Conservation (phyloP, 2,113 vertebrate species). For the Numida meleagris region DNA sequence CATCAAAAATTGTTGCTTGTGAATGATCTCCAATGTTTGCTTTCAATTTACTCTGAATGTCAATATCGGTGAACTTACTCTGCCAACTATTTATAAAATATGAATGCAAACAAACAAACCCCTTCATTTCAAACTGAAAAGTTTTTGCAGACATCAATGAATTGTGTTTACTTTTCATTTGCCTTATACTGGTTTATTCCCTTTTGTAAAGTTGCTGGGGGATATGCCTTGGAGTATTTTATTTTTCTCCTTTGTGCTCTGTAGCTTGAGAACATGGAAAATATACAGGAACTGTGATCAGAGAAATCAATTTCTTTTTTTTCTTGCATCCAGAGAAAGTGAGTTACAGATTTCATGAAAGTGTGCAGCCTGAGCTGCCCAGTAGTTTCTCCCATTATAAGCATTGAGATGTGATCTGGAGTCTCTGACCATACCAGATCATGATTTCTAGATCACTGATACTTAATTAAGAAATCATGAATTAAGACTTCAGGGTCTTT, state of each 20-base stretch:
- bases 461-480: background rate
- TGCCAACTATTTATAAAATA: slow-evolving; percentile 32
- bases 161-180: slow-evolving; percentile 10
- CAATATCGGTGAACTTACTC: background rate
- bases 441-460: background rate
- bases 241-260: background rate
- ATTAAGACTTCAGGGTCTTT: background rate
- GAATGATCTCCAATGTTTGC: background rate
- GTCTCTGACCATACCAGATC: background rate
- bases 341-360: background rate
- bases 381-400: background rate
- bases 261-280: background rate
- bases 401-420: background rate
- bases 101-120: background rate
- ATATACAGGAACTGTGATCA: background rate
- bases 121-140: background rate
- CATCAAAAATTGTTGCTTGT: background rate
- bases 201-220: background rate
- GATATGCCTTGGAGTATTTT: background rate
- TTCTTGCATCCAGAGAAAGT: background rate
- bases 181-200: background rate
- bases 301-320: background rate
- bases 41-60: background rate
- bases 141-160: background rate
- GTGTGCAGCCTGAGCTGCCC: background rate